phyloP scores from a whole-genome alignment of 2,113 vertebrate species.

The Phyllostomus hastatus region DNA sequence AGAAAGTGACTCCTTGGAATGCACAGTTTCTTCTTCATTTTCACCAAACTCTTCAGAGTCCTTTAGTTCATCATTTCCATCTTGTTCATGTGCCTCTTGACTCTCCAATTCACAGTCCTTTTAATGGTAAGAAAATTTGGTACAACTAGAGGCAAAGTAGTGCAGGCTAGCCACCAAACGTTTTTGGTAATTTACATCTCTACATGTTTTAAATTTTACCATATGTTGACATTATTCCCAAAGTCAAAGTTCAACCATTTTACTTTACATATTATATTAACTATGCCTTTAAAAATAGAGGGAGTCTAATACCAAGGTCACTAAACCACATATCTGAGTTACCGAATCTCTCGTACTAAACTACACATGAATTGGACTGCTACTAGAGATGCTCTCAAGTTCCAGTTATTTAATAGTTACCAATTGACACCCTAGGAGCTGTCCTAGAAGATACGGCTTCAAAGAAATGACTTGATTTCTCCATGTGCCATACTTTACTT shows the following conservation, averaged over 20 bases:
- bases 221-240: slow-evolving; percentile 31
- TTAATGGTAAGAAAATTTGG: slow-evolving; percentile 78
- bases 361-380: neutral
- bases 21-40: slow-evolving; percentile 81
- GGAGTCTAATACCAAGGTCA: neutral
- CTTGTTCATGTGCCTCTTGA: slow-evolving; percentile 85
- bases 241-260: slow-evolving; percentile 35
- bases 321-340: neutral
- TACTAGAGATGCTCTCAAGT: neutral
- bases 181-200: slow-evolving; percentile 48
- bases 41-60: slow-evolving; percentile 83
- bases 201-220: slow-evolving; percentile 22
- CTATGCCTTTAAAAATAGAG: slow-evolving; percentile 1
- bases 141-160: slow-evolving; percentile 59
- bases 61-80: slow-evolving; percentile 85
- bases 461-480: slow-evolving; percentile 31
- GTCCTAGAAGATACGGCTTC: neutral
- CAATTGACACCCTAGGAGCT: neutral
- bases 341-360: slow-evolving; percentile 15
- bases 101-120: slow-evolving; percentile 86
- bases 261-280: slow-evolving; percentile 28
- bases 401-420: slow-evolving; percentile 17
- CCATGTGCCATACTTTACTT: neutral
- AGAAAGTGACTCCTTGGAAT: slow-evolving; percentile 76
- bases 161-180: slow-evolving; percentile 38